Base-by-base conservation (phyloP, 1,140 invertebrate genomes). In the Eumaeus atala region DNA sequence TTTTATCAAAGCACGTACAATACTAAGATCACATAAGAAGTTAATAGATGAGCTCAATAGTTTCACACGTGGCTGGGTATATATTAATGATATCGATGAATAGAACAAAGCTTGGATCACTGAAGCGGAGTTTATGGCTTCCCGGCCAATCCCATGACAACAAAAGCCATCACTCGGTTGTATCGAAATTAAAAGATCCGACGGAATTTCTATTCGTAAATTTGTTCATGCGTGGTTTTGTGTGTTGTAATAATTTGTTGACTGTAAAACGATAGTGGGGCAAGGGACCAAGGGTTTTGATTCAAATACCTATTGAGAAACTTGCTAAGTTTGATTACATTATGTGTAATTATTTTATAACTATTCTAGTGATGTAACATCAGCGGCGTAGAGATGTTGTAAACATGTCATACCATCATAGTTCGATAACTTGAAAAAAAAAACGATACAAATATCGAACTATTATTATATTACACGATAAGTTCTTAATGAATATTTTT, bases 71-170 rank as follows among this genome's bases (percentile, higher is more conserved):
- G 40, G 40, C 40, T 14, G 40, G 54, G 36, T 18, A 33, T n/a
- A n/a, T 56, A 59, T 60, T 21, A 51, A 59, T 62, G 51, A 17
- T 56, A 59, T 60, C 35, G 49, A 61, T 62, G 51, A 17, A 47
- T 28, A 44, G 40, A 55, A 54, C 53, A 54, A 42, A 51, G 47
- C 28, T 14, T 48, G 18, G 60, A 62, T 69, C 66, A 66, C 62
- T 67, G 56, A 57, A 66, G 40, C 59, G 64, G 62, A 71, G 66
- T 72, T 74, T 73, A 77, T 68, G 58, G 48, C 63, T 68, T 70
- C 61, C 63, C 64, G 59, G 61, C 59, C 66, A 56, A 64, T 55
- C 63, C 66, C 60, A 44, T 54, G 50, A 52, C 59, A 57, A 59
- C 60, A 59, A 59, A 56, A 48, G 42, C 8, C 59, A 40, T 61